These are phyloP conservation scores for Chalcis sispes DNA, from an alignment of 2,888 invertebrate species.

Conservation along the genomic window DNA sequence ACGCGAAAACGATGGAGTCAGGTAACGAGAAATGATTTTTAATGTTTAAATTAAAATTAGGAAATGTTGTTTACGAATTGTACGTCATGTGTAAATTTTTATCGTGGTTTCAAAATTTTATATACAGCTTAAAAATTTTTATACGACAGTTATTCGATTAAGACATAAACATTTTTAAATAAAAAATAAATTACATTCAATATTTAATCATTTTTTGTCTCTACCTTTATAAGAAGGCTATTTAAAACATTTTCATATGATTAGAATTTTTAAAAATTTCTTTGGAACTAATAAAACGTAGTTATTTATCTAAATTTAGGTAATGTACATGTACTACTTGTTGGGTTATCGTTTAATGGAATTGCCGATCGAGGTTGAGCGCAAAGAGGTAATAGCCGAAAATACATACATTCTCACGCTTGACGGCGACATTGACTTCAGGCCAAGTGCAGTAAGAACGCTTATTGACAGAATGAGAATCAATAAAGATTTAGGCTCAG, in stretches of 20 bases:
- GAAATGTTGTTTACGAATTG: no score
- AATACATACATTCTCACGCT: conserved; percentile 90
- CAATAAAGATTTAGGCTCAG: conserved; percentile 87
- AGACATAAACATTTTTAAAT: no score
- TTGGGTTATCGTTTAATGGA: conserved; percentile 89
- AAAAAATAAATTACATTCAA: no score
- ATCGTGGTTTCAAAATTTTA: no score
- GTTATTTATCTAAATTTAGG: conserved; percentile 75
- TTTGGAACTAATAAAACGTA: background rate
- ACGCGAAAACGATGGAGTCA: conserved; percentile 96
- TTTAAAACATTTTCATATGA: background rate
- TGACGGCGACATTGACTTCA: conserved; percentile 94
- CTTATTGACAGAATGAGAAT: conserved; percentile 92
- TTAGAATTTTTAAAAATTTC: conserved; percentile 1
- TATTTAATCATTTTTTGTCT: no score
- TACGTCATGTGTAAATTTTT: no score
- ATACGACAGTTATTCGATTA: no score
- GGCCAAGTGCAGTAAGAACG: conserved; percentile 86
- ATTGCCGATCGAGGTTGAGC: conserved; percentile 78
- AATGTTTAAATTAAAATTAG: no score
- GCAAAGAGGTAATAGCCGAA: conserved; percentile 84
- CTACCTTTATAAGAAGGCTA: no score
- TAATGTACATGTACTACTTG: conserved; percentile 96
- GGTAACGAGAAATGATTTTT: conserved; percentile 72
- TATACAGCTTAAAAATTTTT: no score